phyloP scores from a whole-genome alignment of 2,113 vertebrate genomes.

The Tachysurus fulvidraco region DNA sequence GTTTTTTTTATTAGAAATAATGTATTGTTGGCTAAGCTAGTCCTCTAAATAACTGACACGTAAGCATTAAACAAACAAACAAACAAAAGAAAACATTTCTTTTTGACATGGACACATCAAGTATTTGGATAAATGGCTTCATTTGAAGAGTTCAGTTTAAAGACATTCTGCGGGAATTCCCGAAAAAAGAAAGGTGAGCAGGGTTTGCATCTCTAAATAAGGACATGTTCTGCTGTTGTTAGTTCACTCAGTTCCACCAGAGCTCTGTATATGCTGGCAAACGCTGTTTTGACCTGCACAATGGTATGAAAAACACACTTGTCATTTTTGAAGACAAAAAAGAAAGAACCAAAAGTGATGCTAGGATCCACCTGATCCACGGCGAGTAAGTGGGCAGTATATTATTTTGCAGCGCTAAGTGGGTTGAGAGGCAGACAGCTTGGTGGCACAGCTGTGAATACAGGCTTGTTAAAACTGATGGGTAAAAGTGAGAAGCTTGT shows the following conservation, averaged over 20 bases:
- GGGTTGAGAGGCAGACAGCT: constrained; percentile 5
- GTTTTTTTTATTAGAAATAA: background rate
- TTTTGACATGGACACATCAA: background rate
- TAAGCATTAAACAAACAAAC: background rate
- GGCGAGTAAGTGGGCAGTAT: background rate
- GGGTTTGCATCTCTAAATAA: constrained; percentile 39
- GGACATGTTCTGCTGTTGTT: constrained; percentile 21
- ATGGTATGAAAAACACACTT: constrained; percentile 17
- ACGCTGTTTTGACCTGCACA: constrained; percentile 16
- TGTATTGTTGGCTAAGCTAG: background rate
- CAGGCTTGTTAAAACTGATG: constrained; percentile 25
- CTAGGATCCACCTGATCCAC: background rate
- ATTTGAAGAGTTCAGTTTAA: background rate
- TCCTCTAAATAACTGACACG: background rate
- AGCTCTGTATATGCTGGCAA: constrained; percentile 45
- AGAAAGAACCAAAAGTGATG: background rate
- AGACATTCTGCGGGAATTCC: background rate
- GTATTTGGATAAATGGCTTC: background rate
- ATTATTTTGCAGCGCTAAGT: constrained; percentile 1
- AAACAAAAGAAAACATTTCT: background rate
- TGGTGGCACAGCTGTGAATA: constrained; percentile 15
- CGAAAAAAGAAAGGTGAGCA: background rate
- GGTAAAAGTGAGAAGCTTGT: constrained; percentile 30
- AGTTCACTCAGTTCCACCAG: constrained; percentile 3
- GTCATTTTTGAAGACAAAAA: constrained; percentile 20